Evolutionary conservation across 2,113 vertebrate species (phyloP).

Genomic region (Pristiophorus japonicus): DNA sequence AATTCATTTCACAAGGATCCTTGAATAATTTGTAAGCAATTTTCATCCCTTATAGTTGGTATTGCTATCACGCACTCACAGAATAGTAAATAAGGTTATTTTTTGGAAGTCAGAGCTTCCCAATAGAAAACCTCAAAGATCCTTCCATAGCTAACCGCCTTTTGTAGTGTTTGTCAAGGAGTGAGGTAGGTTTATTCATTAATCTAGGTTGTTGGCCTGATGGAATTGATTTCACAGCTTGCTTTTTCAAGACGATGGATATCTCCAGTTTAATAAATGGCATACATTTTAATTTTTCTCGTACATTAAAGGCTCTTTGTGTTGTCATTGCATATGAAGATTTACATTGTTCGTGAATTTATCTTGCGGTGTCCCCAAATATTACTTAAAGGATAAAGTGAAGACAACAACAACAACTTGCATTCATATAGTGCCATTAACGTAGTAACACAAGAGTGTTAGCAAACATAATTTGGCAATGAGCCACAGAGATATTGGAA

Average conservation of each 20-base stretch:
- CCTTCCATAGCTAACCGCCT: neutral
- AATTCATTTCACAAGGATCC: neutral
- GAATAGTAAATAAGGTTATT: neutral
- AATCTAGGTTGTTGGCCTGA: neutral
- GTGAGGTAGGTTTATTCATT: neutral
- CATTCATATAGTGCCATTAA: too few species aligned
- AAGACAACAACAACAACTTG: too few species aligned
- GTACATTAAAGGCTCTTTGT: neutral
- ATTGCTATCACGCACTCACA: neutral
- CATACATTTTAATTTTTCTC: neutral
- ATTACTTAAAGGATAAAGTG: too few species aligned
- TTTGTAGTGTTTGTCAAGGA: neutral
- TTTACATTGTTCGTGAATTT: too few species aligned
- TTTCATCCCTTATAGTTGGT: neutral
- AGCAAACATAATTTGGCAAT: too few species aligned
- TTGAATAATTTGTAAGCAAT: neutral
- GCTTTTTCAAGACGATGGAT: neutral
- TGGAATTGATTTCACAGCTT: neutral
- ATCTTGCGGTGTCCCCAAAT: too few species aligned
- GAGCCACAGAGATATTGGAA: too few species aligned
- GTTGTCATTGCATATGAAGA: too few species aligned
- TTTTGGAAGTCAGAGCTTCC: neutral
- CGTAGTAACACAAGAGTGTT: too few species aligned
- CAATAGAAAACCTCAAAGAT: neutral
- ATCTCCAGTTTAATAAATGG: neutral